These are phyloP conservation scores for Penaeus indicus DNA, from an alignment of 1,140 invertebrate genomes.

Conservation along the genomic window DNA sequence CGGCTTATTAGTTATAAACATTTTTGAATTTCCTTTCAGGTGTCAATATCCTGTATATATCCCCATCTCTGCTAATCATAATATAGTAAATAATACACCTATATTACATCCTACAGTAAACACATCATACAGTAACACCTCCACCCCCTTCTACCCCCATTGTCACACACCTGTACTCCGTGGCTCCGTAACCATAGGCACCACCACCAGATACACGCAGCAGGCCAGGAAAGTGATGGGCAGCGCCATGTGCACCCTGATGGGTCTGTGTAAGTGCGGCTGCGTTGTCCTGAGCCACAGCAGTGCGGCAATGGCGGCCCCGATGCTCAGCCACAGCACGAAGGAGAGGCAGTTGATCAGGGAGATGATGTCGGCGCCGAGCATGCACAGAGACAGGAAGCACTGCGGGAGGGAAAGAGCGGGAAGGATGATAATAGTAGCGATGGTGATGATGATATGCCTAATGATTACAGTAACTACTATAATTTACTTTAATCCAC, in stretches of 20 bases:
- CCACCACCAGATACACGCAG: slow-evolving; percentile 73
- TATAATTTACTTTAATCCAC: too few species aligned
- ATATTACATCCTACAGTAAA: too few species aligned
- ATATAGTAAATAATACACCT: too few species aligned
- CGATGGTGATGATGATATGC: too few species aligned
- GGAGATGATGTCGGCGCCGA: slow-evolving; percentile 79
- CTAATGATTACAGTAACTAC: too few species aligned
- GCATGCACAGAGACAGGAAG: slow-evolving; percentile 79
- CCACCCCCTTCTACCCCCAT: background rate
- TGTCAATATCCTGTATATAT: too few species aligned
- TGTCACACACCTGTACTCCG: slow-evolving; percentile 68
- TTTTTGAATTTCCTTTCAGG: too few species aligned
- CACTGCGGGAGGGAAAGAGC: slow-evolving; percentile 76
- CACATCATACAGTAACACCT: too few species aligned
- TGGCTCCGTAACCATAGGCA: slow-evolving; percentile 72
- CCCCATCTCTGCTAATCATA: too few species aligned
- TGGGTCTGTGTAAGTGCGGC: slow-evolving; percentile 84
- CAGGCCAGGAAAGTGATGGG: slow-evolving; percentile 74
- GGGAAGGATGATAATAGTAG: slow-evolving; percentile 31
- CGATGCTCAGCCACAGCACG: slow-evolving; percentile 83
- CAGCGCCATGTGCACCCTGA: slow-evolving; percentile 79
- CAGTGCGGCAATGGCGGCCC: slow-evolving; percentile 82
- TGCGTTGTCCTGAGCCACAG: slow-evolving; percentile 80
- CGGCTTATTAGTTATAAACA: too few species aligned
- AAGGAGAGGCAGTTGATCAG: slow-evolving; percentile 87